Evolutionary conservation across 2,797 vertebrate genomes (phyloP).

Genomic region (Lates japonicus): DNA sequence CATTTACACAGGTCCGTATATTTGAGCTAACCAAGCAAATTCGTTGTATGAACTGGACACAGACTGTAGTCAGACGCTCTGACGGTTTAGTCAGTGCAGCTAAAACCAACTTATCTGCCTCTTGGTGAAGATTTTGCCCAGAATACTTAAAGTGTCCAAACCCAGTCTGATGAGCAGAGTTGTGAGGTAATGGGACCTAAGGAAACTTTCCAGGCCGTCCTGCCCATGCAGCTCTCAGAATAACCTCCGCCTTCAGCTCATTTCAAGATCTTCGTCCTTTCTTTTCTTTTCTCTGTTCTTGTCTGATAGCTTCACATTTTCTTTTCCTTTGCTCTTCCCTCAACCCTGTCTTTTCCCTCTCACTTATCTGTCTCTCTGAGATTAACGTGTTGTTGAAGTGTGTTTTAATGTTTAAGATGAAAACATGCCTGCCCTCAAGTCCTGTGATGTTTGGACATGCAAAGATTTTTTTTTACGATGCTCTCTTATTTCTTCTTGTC

Average conservation of each 20-base stretch:
- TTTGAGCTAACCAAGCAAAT: not conserved
- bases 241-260: constrained; percentile 25
- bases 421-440: not conserved
- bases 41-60: not conserved
- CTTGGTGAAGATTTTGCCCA: not conserved
- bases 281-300: not conserved
- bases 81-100: not conserved
- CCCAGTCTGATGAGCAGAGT: not conserved
- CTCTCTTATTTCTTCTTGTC: not conserved
- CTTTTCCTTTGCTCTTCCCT: not conserved
- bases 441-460: constrained; percentile 1
- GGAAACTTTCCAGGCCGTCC: constrained; percentile 15
- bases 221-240: constrained; percentile 36
- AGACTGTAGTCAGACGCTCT: not conserved
- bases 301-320: not conserved
- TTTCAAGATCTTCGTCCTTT: constrained; percentile 13
- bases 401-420: constrained; percentile 14
- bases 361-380: constrained; percentile 5
- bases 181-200: constrained; percentile 23
- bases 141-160: not conserved
- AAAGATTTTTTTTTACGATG: not conserved
- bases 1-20: not conserved
- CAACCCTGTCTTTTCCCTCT: not conserved
- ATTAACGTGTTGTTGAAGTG: constrained; percentile 1
- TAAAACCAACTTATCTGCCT: not conserved